These are phyloP conservation scores for Xiphorhynchus erythropygius DNA, from an alignment of 2,797 vertebrate genomes.

Conservation along the genomic window DNA sequence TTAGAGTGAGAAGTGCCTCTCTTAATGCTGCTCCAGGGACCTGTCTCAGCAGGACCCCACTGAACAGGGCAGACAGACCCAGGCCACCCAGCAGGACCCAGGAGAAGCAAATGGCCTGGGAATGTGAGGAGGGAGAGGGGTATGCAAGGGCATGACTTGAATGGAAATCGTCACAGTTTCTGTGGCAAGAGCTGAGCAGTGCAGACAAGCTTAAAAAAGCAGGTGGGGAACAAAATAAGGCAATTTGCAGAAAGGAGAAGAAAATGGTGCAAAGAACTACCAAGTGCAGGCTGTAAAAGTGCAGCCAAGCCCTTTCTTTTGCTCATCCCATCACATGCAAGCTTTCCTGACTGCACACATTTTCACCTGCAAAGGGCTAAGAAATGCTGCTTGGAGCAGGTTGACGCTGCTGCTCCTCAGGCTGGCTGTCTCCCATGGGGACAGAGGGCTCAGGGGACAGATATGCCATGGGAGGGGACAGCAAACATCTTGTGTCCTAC, in stretches of 20 bases:
- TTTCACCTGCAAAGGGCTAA: not conserved
- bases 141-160: not conserved
- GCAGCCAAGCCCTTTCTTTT: not conserved
- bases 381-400: not conserved
- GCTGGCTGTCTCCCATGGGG: not conserved
- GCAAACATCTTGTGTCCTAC: not conserved
- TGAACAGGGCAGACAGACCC: not conserved
- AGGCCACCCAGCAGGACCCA: not conserved
- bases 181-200: not conserved
- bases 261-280: not conserved
- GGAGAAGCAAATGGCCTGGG: not conserved
- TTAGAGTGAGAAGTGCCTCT: not conserved
- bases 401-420: not conserved
- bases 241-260: not conserved
- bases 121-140: not conserved
- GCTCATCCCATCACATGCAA: not conserved
- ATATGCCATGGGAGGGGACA: not conserved
- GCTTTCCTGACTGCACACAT: not conserved
- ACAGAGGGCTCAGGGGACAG: not conserved
- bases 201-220: not conserved
- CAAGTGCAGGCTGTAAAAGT: not conserved
- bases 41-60: rapidly evolving
- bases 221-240: not conserved
- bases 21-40: not conserved
- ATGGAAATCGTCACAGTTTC: not conserved